phyloP scores from a whole-genome alignment of 2,113 vertebrate genomes.

The Mustela nigripes region DNA sequence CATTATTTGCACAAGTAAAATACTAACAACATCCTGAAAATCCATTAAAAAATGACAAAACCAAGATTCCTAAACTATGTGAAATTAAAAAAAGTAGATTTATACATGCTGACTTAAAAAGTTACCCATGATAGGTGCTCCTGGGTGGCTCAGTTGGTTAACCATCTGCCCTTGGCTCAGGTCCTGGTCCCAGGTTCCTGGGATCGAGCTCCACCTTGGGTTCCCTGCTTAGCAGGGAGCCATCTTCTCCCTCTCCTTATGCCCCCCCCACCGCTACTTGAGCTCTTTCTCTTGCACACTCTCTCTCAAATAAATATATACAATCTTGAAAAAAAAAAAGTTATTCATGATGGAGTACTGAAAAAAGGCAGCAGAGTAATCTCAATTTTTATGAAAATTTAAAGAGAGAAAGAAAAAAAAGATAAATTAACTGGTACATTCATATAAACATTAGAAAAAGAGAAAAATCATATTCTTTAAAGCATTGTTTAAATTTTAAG shows the following conservation, averaged over 20 bases:
- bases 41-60: background rate
- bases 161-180: background rate
- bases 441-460: conserved; percentile 11
- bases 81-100: background rate
- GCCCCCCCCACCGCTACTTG: background rate
- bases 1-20: background rate
- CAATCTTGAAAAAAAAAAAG: background rate
- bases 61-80: background rate
- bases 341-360: background rate
- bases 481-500: background rate
- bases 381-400: background rate
- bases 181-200: background rate
- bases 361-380: background rate
- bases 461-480: background rate
- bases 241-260: background rate
- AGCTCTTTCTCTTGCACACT: background rate
- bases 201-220: background rate
- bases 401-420: background rate
- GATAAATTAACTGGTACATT: background rate
- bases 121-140: background rate
- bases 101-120: background rate
- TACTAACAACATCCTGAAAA: background rate
- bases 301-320: background rate
- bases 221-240: background rate
- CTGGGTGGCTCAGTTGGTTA: background rate